Evolutionary conservation across 2,113 vertebrate species (phyloP), one percentile per base, ranked within the genome.

Genomic region (Saccopteryx leptura): DNA sequence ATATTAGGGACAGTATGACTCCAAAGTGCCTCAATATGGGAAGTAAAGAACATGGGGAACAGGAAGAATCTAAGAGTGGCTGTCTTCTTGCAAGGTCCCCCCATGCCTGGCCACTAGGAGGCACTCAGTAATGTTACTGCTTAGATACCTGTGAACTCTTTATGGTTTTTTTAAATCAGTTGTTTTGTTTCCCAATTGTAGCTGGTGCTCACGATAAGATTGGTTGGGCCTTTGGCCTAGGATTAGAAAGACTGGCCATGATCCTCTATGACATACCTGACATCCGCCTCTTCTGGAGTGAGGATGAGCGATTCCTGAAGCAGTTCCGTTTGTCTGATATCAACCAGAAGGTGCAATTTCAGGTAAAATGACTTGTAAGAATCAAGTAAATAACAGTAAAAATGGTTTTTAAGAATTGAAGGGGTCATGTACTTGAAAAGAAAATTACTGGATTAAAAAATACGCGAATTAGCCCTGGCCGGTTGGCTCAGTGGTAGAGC

Each of bases 231-330:
- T 99, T 99, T 96, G 99, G 99, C 48, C 98, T 99, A 23, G 99
- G 99, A 14, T 98, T 99, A 98, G 99, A 99, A 98, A 98, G 99
- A 14, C 97, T 99, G 96, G 99, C 99, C 92, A 99, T 99, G 99
- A 98, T 99, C 84, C 99, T 99, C 23, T 99, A 99, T 0, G 31
- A 98, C 66, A 99, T 99, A 96, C 99, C 99, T 0, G 99, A 99
- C 94, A 99, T 99, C 98, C 99, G 99, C 8, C 98, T 99, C 18
- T 99, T 99, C 98, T 99, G 99, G 99, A 99, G 99, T 74, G 97
- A 98, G 96, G 99, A 99, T 1, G 98, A 99, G 17, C 99, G 99
- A 50, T 99, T 99, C 98, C 98, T 99, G 90, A 98, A 98, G 48
- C 99, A 99, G 98, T 99, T 99, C 97, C 80, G 26, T 5, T 97